A percentile compares a stretch with the other conserved stretches of the same genome.
phyloP scores from a whole-genome alignment of 2,113 vertebrate species.

The Neoarius graeffei region DNA sequence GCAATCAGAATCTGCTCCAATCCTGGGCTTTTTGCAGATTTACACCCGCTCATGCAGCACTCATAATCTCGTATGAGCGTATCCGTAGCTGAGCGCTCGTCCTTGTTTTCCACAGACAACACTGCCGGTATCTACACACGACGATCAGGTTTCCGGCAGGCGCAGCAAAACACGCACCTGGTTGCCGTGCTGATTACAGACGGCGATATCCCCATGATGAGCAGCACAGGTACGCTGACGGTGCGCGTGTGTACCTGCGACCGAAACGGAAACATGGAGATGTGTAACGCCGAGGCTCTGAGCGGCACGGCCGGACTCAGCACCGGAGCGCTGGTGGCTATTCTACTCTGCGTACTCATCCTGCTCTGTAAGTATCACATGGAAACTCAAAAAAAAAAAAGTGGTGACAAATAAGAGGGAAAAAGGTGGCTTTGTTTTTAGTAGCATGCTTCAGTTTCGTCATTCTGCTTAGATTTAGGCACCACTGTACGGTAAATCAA shows the following conservation, averaged over 20 bases:
- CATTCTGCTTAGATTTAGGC: not conserved
- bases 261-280: conserved; percentile 85
- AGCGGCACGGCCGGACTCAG: conserved; percentile 88
- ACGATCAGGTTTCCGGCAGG: conserved; percentile 80
- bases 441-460: not conserved
- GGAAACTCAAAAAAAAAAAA: not conserved
- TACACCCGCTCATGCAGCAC: not conserved
- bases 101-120: conserved; percentile 79
- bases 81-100: not conserved
- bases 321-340: conserved; percentile 89
- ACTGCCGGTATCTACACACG: conserved; percentile 88
- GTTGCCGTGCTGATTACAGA: conserved; percentile 90
- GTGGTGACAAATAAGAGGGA: not conserved
- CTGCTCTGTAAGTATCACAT: conserved; percentile 81
- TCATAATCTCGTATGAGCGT: not conserved
- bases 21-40: not conserved
- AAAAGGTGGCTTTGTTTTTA: not conserved
- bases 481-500: not conserved
- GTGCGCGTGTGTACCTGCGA: conserved; percentile 92
- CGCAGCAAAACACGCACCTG: conserved; percentile 83
- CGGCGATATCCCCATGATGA: conserved; percentile 86
- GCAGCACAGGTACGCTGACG: conserved; percentile 91
- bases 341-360: conserved; percentile 92
- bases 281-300: conserved; percentile 86
- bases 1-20: not conserved